phyloP scores from a whole-genome alignment of 2,113 vertebrate genomes.

The Acrocephalus arundinaceus region DNA sequence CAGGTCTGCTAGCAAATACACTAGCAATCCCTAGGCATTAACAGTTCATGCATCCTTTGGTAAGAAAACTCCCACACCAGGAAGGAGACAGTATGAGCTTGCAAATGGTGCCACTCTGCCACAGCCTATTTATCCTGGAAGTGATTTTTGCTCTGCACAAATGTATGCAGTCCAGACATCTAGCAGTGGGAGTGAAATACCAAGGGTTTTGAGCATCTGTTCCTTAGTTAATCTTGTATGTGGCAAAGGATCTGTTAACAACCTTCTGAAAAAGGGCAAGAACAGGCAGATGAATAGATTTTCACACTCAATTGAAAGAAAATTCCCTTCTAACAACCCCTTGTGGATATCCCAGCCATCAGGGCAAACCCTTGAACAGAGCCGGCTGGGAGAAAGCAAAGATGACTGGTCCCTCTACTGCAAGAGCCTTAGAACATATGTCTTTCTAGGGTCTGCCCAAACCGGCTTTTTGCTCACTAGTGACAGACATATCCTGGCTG shows the following conservation, averaged over 20 bases:
- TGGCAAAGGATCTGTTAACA: constrained; percentile 9
- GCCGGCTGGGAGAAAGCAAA: neutral
- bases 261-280: constrained; percentile 1
- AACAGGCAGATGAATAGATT: neutral
- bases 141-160: neutral
- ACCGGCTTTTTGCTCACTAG: neutral
- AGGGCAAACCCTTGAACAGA: neutral
- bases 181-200: constrained; percentile 31
- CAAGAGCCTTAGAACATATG: neutral
- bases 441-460: neutral
- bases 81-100: neutral
- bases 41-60: neutral
- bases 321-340: neutral
- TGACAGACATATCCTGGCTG: neutral
- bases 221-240: constrained; percentile 20
- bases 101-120: neutral
- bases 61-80: neutral
- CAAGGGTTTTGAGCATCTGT: constrained; percentile 43
- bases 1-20: neutral
- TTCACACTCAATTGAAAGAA: neutral
- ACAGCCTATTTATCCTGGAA: constrained; percentile 38
- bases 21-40: neutral
- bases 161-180: constrained; percentile 27
- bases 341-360: neutral
- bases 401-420: neutral